Evolutionary conservation across 2,888 invertebrate species (phyloP), one percentile per base, ranked within the genome.

Genomic region (Mongoloraphidia duomilia): DNA sequence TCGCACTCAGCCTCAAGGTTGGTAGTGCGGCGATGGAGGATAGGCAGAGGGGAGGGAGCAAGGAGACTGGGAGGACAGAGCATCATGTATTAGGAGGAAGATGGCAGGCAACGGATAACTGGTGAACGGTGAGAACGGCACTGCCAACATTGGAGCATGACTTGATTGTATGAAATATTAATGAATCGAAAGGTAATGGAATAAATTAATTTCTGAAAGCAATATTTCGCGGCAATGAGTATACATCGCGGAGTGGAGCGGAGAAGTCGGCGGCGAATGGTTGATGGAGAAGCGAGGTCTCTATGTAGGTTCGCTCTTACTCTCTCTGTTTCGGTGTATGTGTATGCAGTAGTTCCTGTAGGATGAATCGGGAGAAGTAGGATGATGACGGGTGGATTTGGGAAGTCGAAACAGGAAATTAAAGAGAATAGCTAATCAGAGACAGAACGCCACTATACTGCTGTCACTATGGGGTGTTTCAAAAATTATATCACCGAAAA

Each of bases 151-250:
- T 26, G 26, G 26, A 26, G 26, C 26, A 26, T 26, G 26, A 41
- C 40, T 40, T 64, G 65, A 67, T 67, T 66, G 65, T 66, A 69
- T 70, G 67, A 68, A 70, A 69, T 68, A 69, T 70, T 70, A 69
- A 70, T 67, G 66, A 66, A 68, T 70, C 66, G 69, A 70, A 69
- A 69, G 69, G 69, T 69, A 70, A 70, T 70, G 70, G 69, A 70
- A 70, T 70, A 69, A 69, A 70, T 70, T 70, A 70, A 70, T 70
- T 69, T 67, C 68, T 69, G 66, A 69, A 69, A 68, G 69, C 68
- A 65, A 68, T 68, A 68, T 67, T 68, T 67, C 65, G 65, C 62
- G 44, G 50, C 53, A 49, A 56, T 55, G 58, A 60, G 65, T 65
- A 65, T 65, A 65, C 35, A 33, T 41, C 42, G 48, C 46, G 39